phyloP scores from a whole-genome alignment of 92 coral and sea anemone species.

The Epizoanthus scotinus region DNA sequence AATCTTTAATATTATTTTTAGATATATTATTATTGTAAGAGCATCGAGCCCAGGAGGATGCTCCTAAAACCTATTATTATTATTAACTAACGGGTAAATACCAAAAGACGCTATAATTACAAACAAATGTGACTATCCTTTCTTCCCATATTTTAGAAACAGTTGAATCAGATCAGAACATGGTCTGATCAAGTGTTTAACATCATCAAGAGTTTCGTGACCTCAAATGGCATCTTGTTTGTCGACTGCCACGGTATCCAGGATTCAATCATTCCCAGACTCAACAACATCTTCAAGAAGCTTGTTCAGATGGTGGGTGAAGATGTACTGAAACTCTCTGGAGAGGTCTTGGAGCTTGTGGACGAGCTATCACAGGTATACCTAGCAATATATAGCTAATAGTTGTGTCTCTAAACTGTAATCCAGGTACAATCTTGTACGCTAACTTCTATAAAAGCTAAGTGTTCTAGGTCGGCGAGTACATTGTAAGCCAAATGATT shows the following conservation, averaged over 20 bases:
- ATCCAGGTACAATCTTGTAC: too few relatives aligned
- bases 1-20: too few relatives aligned
- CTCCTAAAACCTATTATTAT: too few relatives aligned
- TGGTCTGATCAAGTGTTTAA: slow-evolving; percentile 84
- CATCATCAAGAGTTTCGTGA: slow-evolving; percentile 76
- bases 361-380: slow-evolving; percentile 71
- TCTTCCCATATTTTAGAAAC: slow-evolving; percentile 57
- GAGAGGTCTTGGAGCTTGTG: slow-evolving; percentile 66
- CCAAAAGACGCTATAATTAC: too few relatives aligned
- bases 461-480: too few relatives aligned
- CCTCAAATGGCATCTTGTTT: slow-evolving; percentile 85
- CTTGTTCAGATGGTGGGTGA: slow-evolving; percentile 78
- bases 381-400: not conserved
- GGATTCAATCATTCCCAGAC: slow-evolving; percentile 61
- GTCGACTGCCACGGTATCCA: slow-evolving; percentile 84
- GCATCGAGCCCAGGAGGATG: too few relatives aligned
- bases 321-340: slow-evolving; percentile 73
- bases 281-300: slow-evolving; percentile 74
- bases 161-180: slow-evolving; percentile 75
- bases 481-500: too few relatives aligned
- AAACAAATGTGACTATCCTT: too few relatives aligned
- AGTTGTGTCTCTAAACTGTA: not conserved
- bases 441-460: too few relatives aligned
- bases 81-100: too few relatives aligned
- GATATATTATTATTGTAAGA: too few relatives aligned